Percentiles rank a stretch among this genome's conserved stretches.
Evolutionary conservation across 2,113 vertebrate genomes (phyloP).

Genomic region (Dipodomys ordii): DNA sequence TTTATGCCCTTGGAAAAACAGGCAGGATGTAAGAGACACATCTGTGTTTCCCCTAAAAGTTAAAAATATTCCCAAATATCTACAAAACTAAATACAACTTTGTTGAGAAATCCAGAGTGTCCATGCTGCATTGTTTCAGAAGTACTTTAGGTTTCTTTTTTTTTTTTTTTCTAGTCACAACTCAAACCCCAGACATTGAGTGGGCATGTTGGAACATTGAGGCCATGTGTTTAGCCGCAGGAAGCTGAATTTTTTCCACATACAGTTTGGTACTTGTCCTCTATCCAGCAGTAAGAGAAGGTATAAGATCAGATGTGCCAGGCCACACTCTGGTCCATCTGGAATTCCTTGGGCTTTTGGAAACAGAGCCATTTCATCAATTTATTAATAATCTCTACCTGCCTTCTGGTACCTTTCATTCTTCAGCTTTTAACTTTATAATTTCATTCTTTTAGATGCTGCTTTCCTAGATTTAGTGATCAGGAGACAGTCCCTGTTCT

Average conservation of each 20-base stretch:
- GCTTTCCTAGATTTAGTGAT: neutral
- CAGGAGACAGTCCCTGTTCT: neutral
- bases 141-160: neutral
- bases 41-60: neutral
- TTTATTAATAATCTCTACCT: neutral
- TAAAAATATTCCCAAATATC: neutral
- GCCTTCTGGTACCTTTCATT: neutral
- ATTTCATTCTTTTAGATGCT: neutral
- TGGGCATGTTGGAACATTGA: neutral
- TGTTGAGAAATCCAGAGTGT: neutral
- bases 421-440: neutral
- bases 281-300: too few relatives aligned
- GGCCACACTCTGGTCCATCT: neutral
- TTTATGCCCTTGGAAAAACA: neutral
- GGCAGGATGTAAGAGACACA: neutral
- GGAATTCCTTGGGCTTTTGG: neutral
- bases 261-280: neutral
- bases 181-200: neutral
- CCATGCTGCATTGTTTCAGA: neutral
- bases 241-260: neutral
- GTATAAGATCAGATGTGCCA: neutral
- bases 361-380: neutral
- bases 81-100: neutral
- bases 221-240: neutral
- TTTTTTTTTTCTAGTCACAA: neutral